Conservation (phyloP, 1,140 invertebrate genomes). For the Gerris buenoi region DNA sequence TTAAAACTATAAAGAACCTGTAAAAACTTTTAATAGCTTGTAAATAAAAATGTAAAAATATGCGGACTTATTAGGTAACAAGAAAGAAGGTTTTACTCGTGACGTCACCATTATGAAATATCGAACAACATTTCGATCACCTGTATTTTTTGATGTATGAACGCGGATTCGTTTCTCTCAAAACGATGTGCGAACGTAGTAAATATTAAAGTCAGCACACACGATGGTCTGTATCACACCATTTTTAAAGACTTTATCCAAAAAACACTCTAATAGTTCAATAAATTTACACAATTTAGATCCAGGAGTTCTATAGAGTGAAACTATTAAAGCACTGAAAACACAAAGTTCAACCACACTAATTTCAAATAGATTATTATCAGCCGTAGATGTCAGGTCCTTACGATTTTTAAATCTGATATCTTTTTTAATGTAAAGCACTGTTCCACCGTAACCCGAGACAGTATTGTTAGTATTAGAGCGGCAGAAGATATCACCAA, state of each 20-base stretch:
- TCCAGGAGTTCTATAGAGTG: neutral
- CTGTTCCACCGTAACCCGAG: neutral
- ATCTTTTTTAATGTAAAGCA: neutral
- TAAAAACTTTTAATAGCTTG: too few relatives aligned
- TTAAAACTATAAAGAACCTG: too few relatives aligned
- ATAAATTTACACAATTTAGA: neutral
- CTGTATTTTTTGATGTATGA: too few relatives aligned
- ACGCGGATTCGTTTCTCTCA: too few relatives aligned
- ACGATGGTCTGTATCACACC: neutral
- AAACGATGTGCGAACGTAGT: too few relatives aligned
- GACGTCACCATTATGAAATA: too few relatives aligned
- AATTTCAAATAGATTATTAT: neutral
- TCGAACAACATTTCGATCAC: too few relatives aligned
- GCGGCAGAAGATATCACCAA: neutral
- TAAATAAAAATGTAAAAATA: too few relatives aligned
- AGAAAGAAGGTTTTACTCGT: too few relatives aligned
- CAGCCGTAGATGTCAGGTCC: neutral
- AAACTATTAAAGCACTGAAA: neutral
- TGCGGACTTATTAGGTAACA: too few relatives aligned
- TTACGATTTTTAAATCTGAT: neutral
- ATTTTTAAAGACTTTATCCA: neutral
- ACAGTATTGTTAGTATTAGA: neutral
- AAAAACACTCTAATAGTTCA: neutral
- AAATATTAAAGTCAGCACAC: neutral
- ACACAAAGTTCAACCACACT: neutral